These are phyloP conservation scores for Patella pellucida DNA, from an alignment of 2,888 invertebrate species.

Conservation along the genomic window DNA sequence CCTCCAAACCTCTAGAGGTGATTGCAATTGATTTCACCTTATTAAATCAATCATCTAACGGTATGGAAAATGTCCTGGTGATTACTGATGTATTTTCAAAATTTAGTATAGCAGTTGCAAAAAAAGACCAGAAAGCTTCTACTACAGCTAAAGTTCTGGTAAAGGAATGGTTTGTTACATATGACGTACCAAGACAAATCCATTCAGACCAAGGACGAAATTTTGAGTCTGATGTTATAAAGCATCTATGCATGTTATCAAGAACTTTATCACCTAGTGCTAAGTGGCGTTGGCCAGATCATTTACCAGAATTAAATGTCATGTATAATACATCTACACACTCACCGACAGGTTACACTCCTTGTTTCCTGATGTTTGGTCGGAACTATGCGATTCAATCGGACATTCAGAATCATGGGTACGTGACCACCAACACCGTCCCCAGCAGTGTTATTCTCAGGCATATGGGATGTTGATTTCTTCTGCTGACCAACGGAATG, in stretches of 20 bases:
- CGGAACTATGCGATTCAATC: slow-evolving; percentile 20
- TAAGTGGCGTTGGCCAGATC: slow-evolving; percentile 30
- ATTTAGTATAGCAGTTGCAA: slow-evolving; percentile 20
- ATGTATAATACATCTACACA: slow-evolving; percentile 28
- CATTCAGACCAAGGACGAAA: slow-evolving; percentile 33
- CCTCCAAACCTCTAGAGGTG: slow-evolving; percentile 37
- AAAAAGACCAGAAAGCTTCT: slow-evolving; percentile 23
- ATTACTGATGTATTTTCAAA: slow-evolving; percentile 43
- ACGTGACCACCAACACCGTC: slow-evolving; percentile 11
- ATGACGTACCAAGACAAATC: slow-evolving; percentile 23
- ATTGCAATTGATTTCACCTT: slow-evolving; percentile 44
- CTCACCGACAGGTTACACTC: slow-evolving; percentile 29
- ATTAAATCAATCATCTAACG: slow-evolving; percentile 33
- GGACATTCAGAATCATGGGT: slow-evolving; percentile 21
- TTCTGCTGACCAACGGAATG: slow-evolving; percentile 22
- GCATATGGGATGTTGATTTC: slow-evolving; percentile 12
- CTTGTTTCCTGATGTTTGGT: slow-evolving; percentile 27
- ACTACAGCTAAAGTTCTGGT: slow-evolving; percentile 15
- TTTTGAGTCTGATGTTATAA: slow-evolving; percentile 29
- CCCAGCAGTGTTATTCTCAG: slow-evolving; percentile 9
- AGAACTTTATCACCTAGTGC: slow-evolving; percentile 25
- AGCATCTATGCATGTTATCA: slow-evolving; percentile 24
- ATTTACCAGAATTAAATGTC: slow-evolving; percentile 23
- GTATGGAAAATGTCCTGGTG: slow-evolving; percentile 43
- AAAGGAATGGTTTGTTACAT: slow-evolving; percentile 25